Evolutionary conservation across 2,113 vertebrate species (phyloP).

Genomic region (Albula glossodonta): DNA sequence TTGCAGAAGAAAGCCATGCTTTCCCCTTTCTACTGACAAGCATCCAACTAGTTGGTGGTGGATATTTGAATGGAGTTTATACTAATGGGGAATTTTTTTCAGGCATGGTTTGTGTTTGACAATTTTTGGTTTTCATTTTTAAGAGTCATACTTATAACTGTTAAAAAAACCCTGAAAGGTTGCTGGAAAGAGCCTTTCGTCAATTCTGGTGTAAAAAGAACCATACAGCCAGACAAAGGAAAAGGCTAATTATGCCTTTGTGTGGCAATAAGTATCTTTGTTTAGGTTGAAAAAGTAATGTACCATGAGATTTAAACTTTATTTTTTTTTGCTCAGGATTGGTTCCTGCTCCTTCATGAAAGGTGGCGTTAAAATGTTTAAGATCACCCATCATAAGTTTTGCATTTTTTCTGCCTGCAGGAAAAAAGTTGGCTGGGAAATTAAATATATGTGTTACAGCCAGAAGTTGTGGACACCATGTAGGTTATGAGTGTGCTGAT

Average conservation of each 20-base stretch:
- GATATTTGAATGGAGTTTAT: constrained; percentile 29
- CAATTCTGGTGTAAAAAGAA: constrained; percentile 15
- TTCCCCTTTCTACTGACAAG: constrained; percentile 43
- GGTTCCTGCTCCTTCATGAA: background rate
- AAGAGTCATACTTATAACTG: background rate
- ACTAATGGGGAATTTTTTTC: constrained; percentile 15
- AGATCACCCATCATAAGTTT: too few species aligned
- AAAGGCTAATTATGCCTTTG: constrained; percentile 28
- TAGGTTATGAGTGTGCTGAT: too few species aligned
- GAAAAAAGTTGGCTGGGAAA: background rate
- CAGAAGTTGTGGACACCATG: too few species aligned
- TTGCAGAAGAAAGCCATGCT: constrained; percentile 37
- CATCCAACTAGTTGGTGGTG: constrained; percentile 36
- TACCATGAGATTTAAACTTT: constrained; percentile 37
- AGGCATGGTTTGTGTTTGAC: constrained; percentile 27
- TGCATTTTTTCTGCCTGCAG: too few species aligned
- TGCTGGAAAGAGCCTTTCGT: constrained; percentile 36
- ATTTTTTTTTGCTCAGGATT: constrained; percentile 27
- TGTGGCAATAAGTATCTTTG: constrained; percentile 33
- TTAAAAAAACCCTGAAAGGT: constrained; percentile 22
- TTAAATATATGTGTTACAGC: too few species aligned
- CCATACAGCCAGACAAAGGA: constrained; percentile 24
- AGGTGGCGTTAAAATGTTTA: background rate
- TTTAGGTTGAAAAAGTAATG: constrained; percentile 36
- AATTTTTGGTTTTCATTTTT: constrained; percentile 21